These are phyloP conservation scores for Amphiduros pacificus DNA, from an alignment of 2,888 invertebrate species.

Conservation along the genomic window DNA sequence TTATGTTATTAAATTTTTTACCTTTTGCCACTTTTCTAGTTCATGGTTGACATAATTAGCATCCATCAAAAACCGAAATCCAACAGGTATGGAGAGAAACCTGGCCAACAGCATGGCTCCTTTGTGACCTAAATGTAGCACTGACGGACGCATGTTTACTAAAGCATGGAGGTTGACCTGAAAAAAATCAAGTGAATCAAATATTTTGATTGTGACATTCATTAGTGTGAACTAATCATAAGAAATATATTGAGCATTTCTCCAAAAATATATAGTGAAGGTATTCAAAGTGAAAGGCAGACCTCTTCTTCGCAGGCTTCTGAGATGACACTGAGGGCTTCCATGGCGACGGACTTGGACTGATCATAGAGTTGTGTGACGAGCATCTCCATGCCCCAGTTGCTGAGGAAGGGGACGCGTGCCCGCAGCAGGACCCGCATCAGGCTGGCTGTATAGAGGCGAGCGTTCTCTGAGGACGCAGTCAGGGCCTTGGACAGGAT, in stretches of 20 bases:
- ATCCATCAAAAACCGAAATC: slow-evolving; percentile 69
- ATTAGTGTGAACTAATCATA: not conserved
- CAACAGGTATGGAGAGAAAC: slow-evolving; percentile 74
- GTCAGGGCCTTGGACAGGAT: slow-evolving; percentile 64
- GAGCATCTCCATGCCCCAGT: slow-evolving; percentile 85
- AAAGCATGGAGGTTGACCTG: slow-evolving; percentile 76
- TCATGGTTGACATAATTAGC: slow-evolving; percentile 72
- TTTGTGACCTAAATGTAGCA: slow-evolving; percentile 72
- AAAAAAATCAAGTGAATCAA: too few species aligned
- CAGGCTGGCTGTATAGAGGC: slow-evolving; percentile 90
- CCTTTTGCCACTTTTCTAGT: slow-evolving; percentile 75
- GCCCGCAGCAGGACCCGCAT: slow-evolving; percentile 79
- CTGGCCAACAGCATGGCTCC: slow-evolving; percentile 77
- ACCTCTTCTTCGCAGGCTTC: slow-evolving; percentile 91
- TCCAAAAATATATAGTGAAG: not conserved
- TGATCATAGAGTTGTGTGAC: slow-evolving; percentile 83
- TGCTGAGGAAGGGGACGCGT: slow-evolving; percentile 55
- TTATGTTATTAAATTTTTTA: too few species aligned
- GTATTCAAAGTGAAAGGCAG: slow-evolving; percentile 44
- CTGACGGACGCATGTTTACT: slow-evolving; percentile 71
- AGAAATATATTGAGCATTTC: not conserved
- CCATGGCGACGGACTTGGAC: slow-evolving; percentile 76
- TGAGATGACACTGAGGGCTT: slow-evolving; percentile 81
- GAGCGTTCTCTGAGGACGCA: slow-evolving; percentile 61
- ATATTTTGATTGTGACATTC: too few species aligned